A percentile compares a stretch with the other conserved stretches of the same genome.
phyloP scores from a whole-genome alignment of 2,113 vertebrate species.

The Chaetorhynchus papuensis region DNA sequence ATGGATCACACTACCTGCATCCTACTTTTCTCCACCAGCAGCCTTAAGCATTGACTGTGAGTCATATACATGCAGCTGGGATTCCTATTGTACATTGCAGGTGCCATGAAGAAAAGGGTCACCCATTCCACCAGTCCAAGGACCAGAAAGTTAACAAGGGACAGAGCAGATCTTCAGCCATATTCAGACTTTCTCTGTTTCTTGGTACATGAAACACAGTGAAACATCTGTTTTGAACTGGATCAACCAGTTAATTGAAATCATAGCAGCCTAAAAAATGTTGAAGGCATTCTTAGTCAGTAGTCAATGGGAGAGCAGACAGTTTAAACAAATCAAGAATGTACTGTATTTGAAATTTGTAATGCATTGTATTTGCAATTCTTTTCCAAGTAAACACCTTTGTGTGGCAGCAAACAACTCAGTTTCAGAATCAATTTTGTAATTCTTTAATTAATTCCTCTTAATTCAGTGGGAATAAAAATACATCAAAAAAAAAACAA shows the following conservation, averaged over 20 bases:
- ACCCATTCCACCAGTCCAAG: not conserved
- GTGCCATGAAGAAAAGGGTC: not conserved
- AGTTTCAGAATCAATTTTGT: not conserved
- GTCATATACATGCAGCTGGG: not conserved
- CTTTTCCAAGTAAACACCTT: not conserved
- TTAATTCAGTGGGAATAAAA: not conserved
- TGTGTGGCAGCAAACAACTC: not conserved
- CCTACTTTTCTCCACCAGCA: not conserved
- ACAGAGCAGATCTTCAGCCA: not conserved
- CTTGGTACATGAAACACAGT: not conserved
- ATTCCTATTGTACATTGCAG: not conserved
- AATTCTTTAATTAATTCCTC: not conserved
- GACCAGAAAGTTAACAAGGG: not conserved
- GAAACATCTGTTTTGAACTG: not conserved
- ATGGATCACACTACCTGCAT: not conserved
- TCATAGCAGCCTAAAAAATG: not conserved
- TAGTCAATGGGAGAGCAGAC: not conserved
- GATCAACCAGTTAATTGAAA: not conserved
- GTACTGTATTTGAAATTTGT: too few relatives aligned
- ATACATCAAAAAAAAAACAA: too few relatives aligned
- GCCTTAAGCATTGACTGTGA: not conserved
- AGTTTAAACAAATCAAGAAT: not conserved
- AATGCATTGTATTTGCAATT: not conserved
- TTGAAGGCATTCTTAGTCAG: not conserved
- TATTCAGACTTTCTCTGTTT: not conserved